Conservation (phyloP, 2,113 vertebrate genomes). For the Clarias magur region DNA sequence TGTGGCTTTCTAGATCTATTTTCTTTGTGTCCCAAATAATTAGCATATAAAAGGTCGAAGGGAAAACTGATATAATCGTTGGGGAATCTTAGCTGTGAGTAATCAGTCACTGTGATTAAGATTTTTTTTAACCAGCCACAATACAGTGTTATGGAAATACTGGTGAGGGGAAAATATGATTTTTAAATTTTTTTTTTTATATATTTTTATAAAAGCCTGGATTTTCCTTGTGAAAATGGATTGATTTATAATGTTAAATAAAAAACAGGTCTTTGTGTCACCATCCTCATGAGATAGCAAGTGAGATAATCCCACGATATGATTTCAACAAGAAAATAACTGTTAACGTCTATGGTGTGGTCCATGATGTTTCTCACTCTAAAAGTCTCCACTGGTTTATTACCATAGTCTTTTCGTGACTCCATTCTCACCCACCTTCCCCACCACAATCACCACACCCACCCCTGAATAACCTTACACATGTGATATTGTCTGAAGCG, state of each 20-base stretch:
- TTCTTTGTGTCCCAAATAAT: neutral
- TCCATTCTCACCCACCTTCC: no score
- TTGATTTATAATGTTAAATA: neutral
- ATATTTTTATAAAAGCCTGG: neutral
- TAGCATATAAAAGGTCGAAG: neutral
- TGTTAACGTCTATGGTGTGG: neutral
- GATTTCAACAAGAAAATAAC: neutral
- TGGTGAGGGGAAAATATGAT: neutral
- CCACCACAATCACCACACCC: neutral
- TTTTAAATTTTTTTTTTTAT: neutral
- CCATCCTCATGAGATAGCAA: neutral
- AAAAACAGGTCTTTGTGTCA: neutral
- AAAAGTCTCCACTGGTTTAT: neutral
- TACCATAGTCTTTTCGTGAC: neutral
- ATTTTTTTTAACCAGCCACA: neutral
- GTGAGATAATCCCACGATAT: neutral
- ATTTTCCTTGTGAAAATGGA: neutral
- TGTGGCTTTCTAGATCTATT: neutral
- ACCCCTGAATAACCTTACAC: neutral
- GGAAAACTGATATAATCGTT: neutral
- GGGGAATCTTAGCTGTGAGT: slow-evolving; percentile 6
- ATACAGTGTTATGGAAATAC: neutral
- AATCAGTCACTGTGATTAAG: neutral
- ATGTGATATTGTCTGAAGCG: slow-evolving; percentile 41
- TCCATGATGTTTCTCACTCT: neutral